Percentiles rank a stretch among this genome's conserved stretches.
These are phyloP conservation scores for Calephelis nemesis DNA, from an alignment of 1,140 invertebrate genomes.

Conservation along the genomic window DNA sequence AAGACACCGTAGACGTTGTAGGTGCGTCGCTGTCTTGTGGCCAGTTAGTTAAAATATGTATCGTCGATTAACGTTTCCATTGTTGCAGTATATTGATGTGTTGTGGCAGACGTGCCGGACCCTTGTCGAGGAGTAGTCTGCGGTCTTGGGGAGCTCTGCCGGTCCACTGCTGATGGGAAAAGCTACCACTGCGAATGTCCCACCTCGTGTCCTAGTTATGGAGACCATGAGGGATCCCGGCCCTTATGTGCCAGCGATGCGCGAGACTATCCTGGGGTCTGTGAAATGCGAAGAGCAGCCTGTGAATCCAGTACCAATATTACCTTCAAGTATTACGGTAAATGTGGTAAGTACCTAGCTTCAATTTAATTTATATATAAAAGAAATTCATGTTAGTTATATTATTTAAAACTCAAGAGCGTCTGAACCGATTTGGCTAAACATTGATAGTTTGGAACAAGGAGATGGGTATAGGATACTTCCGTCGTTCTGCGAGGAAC, in stretches of 20 bases:
- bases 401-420: too few relatives aligned
- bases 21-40: too few relatives aligned
- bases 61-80: constrained; percentile 42
- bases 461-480: too few relatives aligned
- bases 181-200: constrained; percentile 87
- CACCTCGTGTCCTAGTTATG: constrained; percentile 87
- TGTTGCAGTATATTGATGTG: constrained; percentile 48
- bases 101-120: constrained; percentile 84
- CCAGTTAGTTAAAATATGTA: constrained; percentile 1
- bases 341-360: constrained; percentile 88
- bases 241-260: constrained; percentile 88
- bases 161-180: constrained; percentile 86
- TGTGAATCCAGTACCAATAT: constrained; percentile 88
- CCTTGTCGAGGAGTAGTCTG: constrained; percentile 88
- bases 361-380: neutral
- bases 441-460: too few relatives aligned
- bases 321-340: constrained; percentile 91
- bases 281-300: constrained; percentile 89
- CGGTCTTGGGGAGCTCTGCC: constrained; percentile 87
- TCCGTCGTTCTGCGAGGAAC: too few relatives aligned
- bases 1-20: too few relatives aligned
- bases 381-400: too few relatives aligned
- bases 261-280: constrained; percentile 87
- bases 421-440: too few relatives aligned
- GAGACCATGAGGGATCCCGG: constrained; percentile 87